These are phyloP conservation scores for Varanus salvator DNA, from an alignment of 2,113 vertebrate species.

Conservation along the genomic window DNA sequence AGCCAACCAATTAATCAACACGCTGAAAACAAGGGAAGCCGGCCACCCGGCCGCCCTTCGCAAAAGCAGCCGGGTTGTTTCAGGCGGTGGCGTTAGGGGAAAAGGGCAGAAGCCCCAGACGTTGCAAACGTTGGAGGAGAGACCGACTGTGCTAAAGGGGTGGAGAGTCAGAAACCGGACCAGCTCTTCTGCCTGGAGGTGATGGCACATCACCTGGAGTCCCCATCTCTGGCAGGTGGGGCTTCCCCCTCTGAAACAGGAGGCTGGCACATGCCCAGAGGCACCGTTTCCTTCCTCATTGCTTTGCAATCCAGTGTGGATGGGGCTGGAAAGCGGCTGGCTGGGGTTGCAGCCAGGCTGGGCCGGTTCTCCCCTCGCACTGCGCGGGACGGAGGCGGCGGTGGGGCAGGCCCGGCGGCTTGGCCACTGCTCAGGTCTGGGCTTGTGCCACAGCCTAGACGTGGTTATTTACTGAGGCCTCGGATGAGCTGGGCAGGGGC, in stretches of 20 bases:
- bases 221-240: background rate
- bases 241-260: background rate
- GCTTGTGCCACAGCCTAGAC: background rate
- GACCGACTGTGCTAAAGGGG: too few relatives aligned
- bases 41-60: background rate
- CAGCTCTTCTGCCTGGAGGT: background rate
- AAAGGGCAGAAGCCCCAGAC: background rate
- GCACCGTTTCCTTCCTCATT: background rate
- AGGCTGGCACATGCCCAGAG: background rate
- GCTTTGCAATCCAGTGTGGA: fast-evolving
- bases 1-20: background rate
- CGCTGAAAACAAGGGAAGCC: background rate
- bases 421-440: background rate
- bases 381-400: too few relatives aligned
- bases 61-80: background rate
- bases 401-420: background rate
- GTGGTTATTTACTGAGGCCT: conserved; percentile 20
- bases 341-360: background rate
- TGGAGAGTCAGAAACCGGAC: background rate
- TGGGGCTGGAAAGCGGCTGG: background rate
- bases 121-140: background rate
- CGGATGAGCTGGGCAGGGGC: background rate
- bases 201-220: background rate
- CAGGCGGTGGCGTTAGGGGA: background rate
- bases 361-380: too few relatives aligned